Conservation (phyloP, 2,797 vertebrate genomes). For the Enteromius fasciolatus region DNA sequence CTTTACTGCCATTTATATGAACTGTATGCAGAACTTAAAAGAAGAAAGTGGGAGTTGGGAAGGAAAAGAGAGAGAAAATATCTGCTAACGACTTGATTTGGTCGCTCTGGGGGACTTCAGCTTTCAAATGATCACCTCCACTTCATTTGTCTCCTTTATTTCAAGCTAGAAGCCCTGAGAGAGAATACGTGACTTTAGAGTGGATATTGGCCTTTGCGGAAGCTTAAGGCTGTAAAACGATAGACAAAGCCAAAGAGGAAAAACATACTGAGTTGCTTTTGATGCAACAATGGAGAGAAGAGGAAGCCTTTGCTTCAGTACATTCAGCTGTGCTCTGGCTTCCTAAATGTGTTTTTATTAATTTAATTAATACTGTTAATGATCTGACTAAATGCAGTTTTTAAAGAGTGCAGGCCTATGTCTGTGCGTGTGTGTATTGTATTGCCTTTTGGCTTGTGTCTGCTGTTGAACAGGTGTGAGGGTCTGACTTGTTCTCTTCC, state of each 20-base stretch:
- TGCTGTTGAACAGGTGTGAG: slow-evolving; percentile 42
- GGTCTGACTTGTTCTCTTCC: slow-evolving; percentile 12
- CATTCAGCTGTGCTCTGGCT: slow-evolving; percentile 6
- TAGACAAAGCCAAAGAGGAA: slow-evolving; percentile 47
- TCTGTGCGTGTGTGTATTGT: neutral
- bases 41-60: neutral
- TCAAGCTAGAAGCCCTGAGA: neutral
- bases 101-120: slow-evolving; percentile 3
- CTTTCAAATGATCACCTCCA: slow-evolving; percentile 19
- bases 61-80: neutral
- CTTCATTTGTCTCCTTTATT: neutral
- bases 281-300: slow-evolving; percentile 49
- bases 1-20: slow-evolving; percentile 4
- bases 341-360: neutral
- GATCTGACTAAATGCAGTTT: slow-evolving; percentile 29
- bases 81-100: slow-evolving; percentile 3
- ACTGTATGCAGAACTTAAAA: slow-evolving; percentile 2
- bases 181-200: slow-evolving; percentile 1
- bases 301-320: neutral
- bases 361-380: neutral
- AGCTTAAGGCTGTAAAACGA: slow-evolving; percentile 50
- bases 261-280: slow-evolving; percentile 40
- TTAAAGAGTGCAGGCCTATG: neutral
- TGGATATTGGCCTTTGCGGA: slow-evolving; percentile 23
- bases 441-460: slow-evolving; percentile 19